phyloP scores from a whole-genome alignment of 2,888 invertebrate genomes.

The Macaria liturata region DNA sequence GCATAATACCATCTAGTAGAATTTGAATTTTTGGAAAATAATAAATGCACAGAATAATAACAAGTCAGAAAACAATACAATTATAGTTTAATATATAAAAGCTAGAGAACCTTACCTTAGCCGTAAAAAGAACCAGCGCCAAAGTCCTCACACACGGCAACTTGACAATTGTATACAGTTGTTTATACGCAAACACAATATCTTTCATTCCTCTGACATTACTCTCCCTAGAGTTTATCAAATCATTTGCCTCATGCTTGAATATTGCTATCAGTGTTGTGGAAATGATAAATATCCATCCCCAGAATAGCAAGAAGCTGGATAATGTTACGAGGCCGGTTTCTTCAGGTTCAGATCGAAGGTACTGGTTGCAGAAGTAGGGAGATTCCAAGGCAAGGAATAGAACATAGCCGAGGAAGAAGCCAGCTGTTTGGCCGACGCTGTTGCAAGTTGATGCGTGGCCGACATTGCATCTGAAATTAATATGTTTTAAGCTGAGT shows the following conservation, averaged over 20 bases:
- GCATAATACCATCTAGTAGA: too few species aligned
- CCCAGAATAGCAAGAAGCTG: constrained; percentile 98
- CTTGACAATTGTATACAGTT: constrained; percentile 91
- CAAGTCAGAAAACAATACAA: too few species aligned
- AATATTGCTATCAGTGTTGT: constrained; percentile 95
- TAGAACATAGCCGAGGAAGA: constrained; percentile 97
- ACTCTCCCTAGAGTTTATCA: constrained; percentile 45
- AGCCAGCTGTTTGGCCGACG: constrained; percentile 99
- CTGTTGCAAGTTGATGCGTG: constrained; percentile 99
- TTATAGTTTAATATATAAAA: too few species aligned
- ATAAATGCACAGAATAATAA: too few species aligned
- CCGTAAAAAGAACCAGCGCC: constrained; percentile 92
- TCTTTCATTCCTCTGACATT: constrained; percentile 67
- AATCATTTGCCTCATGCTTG: constrained; percentile 89
- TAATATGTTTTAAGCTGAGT: neutral
- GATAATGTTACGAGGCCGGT: constrained; percentile 89
- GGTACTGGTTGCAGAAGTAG: constrained; percentile 97
- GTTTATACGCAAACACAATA: constrained; percentile 89
- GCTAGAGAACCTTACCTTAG: constrained; percentile 85
- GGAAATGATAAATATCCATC: constrained; percentile 93
- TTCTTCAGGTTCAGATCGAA: constrained; percentile 87
- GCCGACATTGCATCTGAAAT: constrained; percentile 93
- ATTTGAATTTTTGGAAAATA: too few species aligned
- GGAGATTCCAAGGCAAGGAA: constrained; percentile 98
- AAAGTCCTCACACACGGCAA: constrained; percentile 92